These are phyloP conservation scores for Pteria penguin DNA, from an alignment of 2,888 invertebrate genomes.

Conservation along the genomic window DNA sequence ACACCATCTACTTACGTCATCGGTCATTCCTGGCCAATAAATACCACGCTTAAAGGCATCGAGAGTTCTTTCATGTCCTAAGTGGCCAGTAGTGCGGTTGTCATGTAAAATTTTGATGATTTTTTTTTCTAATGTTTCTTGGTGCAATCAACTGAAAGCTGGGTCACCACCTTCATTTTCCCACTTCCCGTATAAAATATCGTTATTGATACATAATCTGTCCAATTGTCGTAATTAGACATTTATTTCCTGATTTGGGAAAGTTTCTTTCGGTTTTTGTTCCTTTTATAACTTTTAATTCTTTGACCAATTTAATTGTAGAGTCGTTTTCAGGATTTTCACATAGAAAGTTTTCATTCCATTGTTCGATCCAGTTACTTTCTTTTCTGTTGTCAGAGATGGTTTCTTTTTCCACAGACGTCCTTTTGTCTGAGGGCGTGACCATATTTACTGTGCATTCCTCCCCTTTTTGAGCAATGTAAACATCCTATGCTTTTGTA, in stretches of 20 bases:
- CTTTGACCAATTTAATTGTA: background rate
- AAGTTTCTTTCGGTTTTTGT: slow-evolving; percentile 1
- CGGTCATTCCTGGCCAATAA: slow-evolving; percentile 34
- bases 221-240: slow-evolving; percentile 15
- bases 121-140: slow-evolving; percentile 2
- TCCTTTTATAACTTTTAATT: background rate
- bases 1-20: slow-evolving; percentile 33
- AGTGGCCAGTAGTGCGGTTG: slow-evolving; percentile 25
- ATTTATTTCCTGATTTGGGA: background rate
- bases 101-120: slow-evolving; percentile 18
- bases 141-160: slow-evolving; percentile 11
- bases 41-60: slow-evolving; percentile 15
- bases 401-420: background rate
- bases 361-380: slow-evolving; percentile 25
- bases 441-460: slow-evolving; percentile 28
- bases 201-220: background rate
- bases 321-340: slow-evolving; percentile 3
- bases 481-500: slow-evolving; percentile 30
- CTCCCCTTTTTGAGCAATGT: slow-evolving; percentile 40
- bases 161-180: background rate
- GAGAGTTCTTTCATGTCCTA: slow-evolving; percentile 37
- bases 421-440: background rate
- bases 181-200: slow-evolving; percentile 21
- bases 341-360: background rate
- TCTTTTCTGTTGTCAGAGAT: background rate